Evolutionary conservation across 2,797 vertebrate species (phyloP).

Genomic region (Centroberyx gerrardi): DNA sequence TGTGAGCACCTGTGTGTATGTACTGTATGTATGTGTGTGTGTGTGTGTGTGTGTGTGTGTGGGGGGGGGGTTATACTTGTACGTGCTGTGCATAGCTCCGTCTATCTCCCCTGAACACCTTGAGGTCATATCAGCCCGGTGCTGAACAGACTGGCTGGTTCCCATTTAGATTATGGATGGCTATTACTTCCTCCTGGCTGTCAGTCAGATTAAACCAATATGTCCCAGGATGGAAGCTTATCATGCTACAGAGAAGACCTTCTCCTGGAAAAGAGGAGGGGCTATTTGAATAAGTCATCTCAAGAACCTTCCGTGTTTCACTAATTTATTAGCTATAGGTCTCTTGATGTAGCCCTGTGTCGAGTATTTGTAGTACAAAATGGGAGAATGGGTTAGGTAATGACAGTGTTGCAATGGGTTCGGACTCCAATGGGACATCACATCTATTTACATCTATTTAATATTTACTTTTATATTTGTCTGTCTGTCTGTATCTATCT

Average conservation of each 20-base stretch:
- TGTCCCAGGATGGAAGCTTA: slow-evolving; percentile 74
- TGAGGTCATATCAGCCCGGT: slow-evolving; percentile 76
- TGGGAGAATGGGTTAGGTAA: slow-evolving; percentile 13
- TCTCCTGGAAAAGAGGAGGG: slow-evolving; percentile 63
- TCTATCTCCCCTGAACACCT: slow-evolving; percentile 82
- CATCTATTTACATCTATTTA: no score
- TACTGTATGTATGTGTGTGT: background rate
- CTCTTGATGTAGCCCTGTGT: slow-evolving; percentile 20
- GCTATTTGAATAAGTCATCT: slow-evolving; percentile 75
- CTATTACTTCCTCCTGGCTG: slow-evolving; percentile 83
- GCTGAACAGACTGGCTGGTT: slow-evolving; percentile 69
- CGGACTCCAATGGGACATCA: no score
- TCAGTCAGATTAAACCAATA: slow-evolving; percentile 84
- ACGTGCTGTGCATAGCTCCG: slow-evolving; percentile 35
- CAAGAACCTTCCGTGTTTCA: slow-evolving; percentile 49
- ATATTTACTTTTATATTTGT: no score
- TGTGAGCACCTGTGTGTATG: background rate
- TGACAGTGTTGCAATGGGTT: background rate
- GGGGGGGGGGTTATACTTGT: slow-evolving; percentile 45
- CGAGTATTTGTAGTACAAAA: slow-evolving; percentile 35
- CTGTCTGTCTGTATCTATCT: background rate
- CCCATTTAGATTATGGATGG: slow-evolving; percentile 84
- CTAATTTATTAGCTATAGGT: slow-evolving; percentile 50
- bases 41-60: slow-evolving; percentile 7
- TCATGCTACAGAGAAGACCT: slow-evolving; percentile 68